Percentiles rank a stretch among this genome's conserved stretches.
Evolutionary conservation across 2,888 invertebrate species (phyloP).

Genomic region (Pseudeuparius sepicola): DNA sequence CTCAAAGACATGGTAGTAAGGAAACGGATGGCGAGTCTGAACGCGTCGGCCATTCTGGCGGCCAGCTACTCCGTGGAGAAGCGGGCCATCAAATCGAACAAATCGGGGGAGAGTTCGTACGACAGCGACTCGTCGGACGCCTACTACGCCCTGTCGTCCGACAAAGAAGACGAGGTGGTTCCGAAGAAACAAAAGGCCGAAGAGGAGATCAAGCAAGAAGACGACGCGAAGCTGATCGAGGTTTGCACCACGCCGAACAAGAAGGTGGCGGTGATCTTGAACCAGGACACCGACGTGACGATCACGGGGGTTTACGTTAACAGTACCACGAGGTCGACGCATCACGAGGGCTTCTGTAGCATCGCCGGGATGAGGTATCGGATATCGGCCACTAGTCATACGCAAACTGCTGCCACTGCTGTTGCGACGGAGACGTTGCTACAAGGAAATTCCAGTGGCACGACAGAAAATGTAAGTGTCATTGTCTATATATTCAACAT

Average conservation of each 20-base stretch:
- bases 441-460: slow-evolving; percentile 34
- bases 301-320: slow-evolving; percentile 79
- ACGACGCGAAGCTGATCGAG: slow-evolving; percentile 38
- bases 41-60: slow-evolving; percentile 82
- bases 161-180: slow-evolving; percentile 39
- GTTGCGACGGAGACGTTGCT: slow-evolving; percentile 53
- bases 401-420: slow-evolving; percentile 75
- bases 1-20: slow-evolving; percentile 79
- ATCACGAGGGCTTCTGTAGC: slow-evolving; percentile 75
- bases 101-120: slow-evolving; percentile 19
- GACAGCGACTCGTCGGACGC: slow-evolving; percentile 45
- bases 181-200: slow-evolving; percentile 35
- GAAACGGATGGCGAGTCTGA: slow-evolving; percentile 85
- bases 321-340: slow-evolving; percentile 62
- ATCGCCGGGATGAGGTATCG: slow-evolving; percentile 79
- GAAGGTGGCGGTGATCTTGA: slow-evolving; percentile 69
- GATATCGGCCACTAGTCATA: slow-evolving; percentile 78
- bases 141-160: slow-evolving; percentile 43
- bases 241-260: slow-evolving; percentile 40
- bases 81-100: slow-evolving; percentile 35
- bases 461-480: slow-evolving; percentile 37
- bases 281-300: slow-evolving; percentile 79
- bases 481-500: too few relatives aligned
- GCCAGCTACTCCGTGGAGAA: slow-evolving; percentile 74
- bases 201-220: slow-evolving; percentile 44